Percentiles rank a stretch among this genome's conserved stretches.
phyloP scores from a whole-genome alignment of 1,140 invertebrate genomes.

The Contarinia nasturtii region DNA sequence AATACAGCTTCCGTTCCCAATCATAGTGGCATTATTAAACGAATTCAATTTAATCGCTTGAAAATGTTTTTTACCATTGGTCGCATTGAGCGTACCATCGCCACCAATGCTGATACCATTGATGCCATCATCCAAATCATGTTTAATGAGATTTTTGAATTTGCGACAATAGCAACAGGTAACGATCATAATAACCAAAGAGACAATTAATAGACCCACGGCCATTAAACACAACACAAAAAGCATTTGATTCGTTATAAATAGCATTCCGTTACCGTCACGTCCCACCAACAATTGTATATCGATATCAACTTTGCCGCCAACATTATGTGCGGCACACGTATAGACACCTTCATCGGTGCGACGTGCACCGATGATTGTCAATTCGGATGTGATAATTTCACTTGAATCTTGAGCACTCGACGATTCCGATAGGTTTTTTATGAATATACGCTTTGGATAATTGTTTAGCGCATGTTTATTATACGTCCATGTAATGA shows the following conservation, averaged over 20 bases:
- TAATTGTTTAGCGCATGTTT: slow-evolving; percentile 15
- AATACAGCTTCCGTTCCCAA: slow-evolving; percentile 1
- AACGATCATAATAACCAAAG: slow-evolving; percentile 10
- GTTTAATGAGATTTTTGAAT: slow-evolving; percentile 7
- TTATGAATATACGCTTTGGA: background rate
- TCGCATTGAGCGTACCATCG: slow-evolving; percentile 6
- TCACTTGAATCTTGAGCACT: slow-evolving; percentile 7
- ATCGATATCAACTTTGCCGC: slow-evolving; percentile 52
- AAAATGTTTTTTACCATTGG: background rate
- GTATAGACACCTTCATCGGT: slow-evolving; percentile 70
- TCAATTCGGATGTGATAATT: slow-evolving; percentile 33
- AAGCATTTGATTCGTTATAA: slow-evolving; percentile 10
- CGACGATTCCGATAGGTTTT: slow-evolving; percentile 11
- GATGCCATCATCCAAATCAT: background rate
- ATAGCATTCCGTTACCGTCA: background rate
- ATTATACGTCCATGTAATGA: slow-evolving; percentile 52
- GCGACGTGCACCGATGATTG: slow-evolving; percentile 42
- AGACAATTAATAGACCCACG: slow-evolving; percentile 11
- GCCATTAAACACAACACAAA: slow-evolving; percentile 12
- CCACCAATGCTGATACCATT: background rate
- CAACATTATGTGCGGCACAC: slow-evolving; percentile 66
- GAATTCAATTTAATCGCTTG: slow-evolving; percentile 6
- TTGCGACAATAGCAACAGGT: slow-evolving; percentile 14
- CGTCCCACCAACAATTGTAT: slow-evolving; percentile 12
- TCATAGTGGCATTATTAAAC: slow-evolving; percentile 6